Evolutionary conservation across 2,113 vertebrate species (phyloP).

Genomic region (Pollimyrus isidori): DNA sequence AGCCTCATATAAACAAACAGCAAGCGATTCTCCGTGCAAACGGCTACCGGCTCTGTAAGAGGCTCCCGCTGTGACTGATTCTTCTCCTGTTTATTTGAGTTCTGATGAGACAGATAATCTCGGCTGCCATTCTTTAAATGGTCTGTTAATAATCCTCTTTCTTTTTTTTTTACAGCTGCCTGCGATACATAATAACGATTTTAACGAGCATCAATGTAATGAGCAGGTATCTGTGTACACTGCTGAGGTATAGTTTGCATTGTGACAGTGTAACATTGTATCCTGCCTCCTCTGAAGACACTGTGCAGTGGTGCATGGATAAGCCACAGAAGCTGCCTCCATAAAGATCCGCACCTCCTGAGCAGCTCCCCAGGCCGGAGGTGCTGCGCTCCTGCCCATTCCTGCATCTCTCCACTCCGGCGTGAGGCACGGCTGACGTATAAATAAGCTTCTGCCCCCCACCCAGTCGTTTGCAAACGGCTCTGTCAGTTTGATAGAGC

Average conservation of each 20-base stretch:
- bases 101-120: background rate
- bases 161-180: background rate
- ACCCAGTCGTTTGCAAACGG: conserved; percentile 99
- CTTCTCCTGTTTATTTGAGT: background rate
- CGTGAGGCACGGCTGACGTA: conserved; percentile 96
- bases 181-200: background rate
- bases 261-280: background rate
- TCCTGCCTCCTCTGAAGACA: background rate
- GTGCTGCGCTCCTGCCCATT: conserved; percentile 62
- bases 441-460: conserved; percentile 98
- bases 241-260: background rate
- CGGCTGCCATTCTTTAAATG: background rate
- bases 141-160: background rate
- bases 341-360: background rate
- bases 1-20: background rate
- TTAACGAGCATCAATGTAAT: background rate
- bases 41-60: background rate
- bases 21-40: background rate
- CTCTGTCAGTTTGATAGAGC: conserved; percentile 99
- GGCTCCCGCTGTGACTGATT: background rate
- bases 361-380: background rate
- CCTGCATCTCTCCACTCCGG: conserved; percentile 73
- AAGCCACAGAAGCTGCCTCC: too few species aligned
- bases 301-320: background rate
- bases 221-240: background rate